Evolutionary conservation across 2,113 vertebrate genomes (phyloP), one percentile per base, ranked within the genome.

Genomic region (Myotis davidii): DNA sequence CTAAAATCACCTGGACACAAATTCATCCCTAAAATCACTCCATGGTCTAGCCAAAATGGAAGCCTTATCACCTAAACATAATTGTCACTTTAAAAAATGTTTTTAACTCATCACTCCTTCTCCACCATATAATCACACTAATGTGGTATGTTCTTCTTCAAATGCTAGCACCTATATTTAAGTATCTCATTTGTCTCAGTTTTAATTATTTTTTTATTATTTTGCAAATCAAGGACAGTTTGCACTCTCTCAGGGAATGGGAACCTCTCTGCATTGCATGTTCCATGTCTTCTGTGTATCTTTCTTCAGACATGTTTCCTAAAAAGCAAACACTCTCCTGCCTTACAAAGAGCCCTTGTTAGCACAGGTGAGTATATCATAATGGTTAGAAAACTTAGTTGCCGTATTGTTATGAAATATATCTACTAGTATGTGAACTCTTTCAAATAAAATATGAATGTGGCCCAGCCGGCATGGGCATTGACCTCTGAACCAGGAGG

Each of bases 271-370:
- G 7, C 0, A 12, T 23, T 10, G 34, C 7, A 1, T 32, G 7
- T 17, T 78, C 1, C 8, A 9, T 45, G 21, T 27, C 0, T 10
- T 0, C n/a, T 25, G 1, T 16, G 6, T n/a, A 27, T 34, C 12
- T 89, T 67, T 91, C 23, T 83, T n/a, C 13, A 23, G 20, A 2
- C 27, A 14, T n/a, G 7, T 37, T 76, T n/a, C 8, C 9, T 37
- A 32, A 14, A 13, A 11, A 59, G 1, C 6, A 32, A 88, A 17
- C 54, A 67, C 17, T 61, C 18, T 76, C 14, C n/a, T 54, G 54
- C 29, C 23, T 65, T 61, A 50, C 6, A 16, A 17, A 56, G 5
- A 85, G 21, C 10, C 3, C 14, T 85, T 20, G 0, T 2, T 4
- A 61, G 1, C 6, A 54, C 13, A 73, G 9, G 21, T 6, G 61